Evolutionary conservation across 2,888 invertebrate species (phyloP), one percentile per base, ranked within the genome.

Genomic region (Coremacera marginata): DNA sequence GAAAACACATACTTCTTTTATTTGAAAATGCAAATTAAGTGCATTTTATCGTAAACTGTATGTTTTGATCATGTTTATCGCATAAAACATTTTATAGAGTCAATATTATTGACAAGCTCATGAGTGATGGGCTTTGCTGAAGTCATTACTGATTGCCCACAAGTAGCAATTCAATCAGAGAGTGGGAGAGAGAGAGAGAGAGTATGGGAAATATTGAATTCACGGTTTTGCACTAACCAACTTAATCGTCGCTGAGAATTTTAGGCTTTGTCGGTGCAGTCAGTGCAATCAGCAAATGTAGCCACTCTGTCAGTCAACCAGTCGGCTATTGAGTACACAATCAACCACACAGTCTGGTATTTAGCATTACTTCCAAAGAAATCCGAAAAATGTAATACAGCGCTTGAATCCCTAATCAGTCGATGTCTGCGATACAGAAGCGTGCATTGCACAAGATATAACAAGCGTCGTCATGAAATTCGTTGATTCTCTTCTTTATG

Each of bases 391-490:
- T 80, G 80, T 80, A 81, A 79, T 80, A 78, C 71, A 80, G 72
- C 79, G 76, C 76, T 72, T 83, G 83, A 83, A 83, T 83, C 79
- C 82, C 80, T 83, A 83, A 83, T 83, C 80, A 83, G 83, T 75
- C 80, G 73, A 74, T 77, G 83, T 82, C 83, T 82, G 82, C 76
- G 70, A 14, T 57, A 31, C 8, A 34, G 22, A 49, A 25, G 49
- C 67, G 74, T 74, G 74, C 74, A 74, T 27, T 74, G 65, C 65
- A 74, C 55, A 74, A 37, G 37, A 55, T 74, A 67, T 65, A 55
- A 34, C 60, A 44, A 44, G 14, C 31, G 49, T 22, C 55, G 70
- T 57, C n/a, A 27, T 60, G 14, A 67, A 67, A 67, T 67, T 37
- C 25, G 68, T 44, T 22, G 37, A 68, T 25, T 37, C 44, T 60